These are phyloP conservation scores for Bubo bubo DNA, from an alignment of 2,113 vertebrate species.

Conservation along the genomic window DNA sequence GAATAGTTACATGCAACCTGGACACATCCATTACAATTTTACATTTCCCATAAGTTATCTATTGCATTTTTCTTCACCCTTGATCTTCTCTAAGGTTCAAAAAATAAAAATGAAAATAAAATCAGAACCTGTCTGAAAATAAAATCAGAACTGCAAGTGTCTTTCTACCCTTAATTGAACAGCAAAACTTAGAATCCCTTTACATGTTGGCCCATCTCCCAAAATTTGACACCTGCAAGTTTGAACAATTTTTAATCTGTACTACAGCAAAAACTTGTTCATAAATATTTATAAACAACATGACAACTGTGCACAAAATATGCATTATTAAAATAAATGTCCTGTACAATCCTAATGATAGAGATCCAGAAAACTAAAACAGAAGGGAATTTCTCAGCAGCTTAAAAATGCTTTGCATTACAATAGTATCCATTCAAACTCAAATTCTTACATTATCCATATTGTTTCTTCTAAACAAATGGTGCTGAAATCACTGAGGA, in stretches of 20 bases:
- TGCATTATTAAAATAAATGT: not conserved
- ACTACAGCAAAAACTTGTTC: not conserved
- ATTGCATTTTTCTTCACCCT: not conserved
- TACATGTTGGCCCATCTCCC: not conserved
- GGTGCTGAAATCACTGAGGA: not conserved
- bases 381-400: not conserved
- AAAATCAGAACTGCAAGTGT: not conserved
- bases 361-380: not conserved
- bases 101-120: not conserved
- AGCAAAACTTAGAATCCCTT: not conserved
- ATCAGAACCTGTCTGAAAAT: not conserved
- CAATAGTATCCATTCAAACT: not conserved
- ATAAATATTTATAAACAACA: slow-evolving; percentile 2
- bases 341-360: not conserved
- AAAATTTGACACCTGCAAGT: not conserved
- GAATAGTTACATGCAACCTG: not conserved
- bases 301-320: not conserved
- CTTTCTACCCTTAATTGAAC: not conserved
- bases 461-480: not conserved
- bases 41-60: not conserved
- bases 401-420: not conserved
- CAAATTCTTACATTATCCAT: not conserved
- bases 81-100: not conserved
- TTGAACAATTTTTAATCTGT: not conserved
- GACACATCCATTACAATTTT: not conserved